These are phyloP conservation scores for Drosophila subpulchrella DNA, from an alignment of 1,140 invertebrate species.

Conservation along the genomic window DNA sequence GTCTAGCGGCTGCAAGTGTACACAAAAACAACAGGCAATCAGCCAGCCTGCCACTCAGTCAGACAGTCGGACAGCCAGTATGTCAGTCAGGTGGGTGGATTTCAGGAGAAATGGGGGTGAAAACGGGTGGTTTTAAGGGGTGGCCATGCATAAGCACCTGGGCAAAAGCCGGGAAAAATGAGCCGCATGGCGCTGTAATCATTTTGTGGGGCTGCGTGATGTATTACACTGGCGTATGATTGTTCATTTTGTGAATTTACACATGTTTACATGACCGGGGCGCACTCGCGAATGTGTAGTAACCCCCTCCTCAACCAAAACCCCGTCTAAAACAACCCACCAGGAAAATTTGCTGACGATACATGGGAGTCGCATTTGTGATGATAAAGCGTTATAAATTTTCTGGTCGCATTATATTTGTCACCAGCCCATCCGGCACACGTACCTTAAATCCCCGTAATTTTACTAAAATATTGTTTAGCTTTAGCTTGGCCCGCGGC, in stretches of 20 bases:
- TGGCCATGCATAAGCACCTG: constrained; percentile 12
- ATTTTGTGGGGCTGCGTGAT: constrained; percentile 66
- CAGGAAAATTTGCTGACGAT: constrained; percentile 52
- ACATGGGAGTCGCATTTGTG: constrained; percentile 51
- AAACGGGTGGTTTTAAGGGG: not conserved
- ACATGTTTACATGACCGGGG: constrained; percentile 70
- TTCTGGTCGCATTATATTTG: constrained; percentile 66
- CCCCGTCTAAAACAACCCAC: constrained; percentile 7
- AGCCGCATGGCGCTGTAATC: constrained; percentile 57
- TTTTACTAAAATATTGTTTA: constrained; percentile 77
- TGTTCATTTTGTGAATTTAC: constrained; percentile 80
- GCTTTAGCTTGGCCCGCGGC: constrained; percentile 45
- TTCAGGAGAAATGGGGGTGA: not conserved
- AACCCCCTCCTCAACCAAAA: not conserved
- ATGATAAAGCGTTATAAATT: constrained; percentile 73
- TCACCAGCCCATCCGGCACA: constrained; percentile 32
- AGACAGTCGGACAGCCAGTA: constrained; percentile 15
- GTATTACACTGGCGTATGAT: constrained; percentile 77
- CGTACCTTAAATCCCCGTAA: constrained; percentile 74
- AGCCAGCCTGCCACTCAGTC: constrained; percentile 34
- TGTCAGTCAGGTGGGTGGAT: constrained; percentile 27
- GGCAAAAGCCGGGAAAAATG: constrained; percentile 48
- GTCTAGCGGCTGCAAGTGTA: constrained; percentile 36
- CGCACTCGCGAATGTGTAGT: constrained; percentile 1
- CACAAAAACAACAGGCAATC: constrained; percentile 53